Percentiles rank a stretch among this genome's conserved stretches.
phyloP scores from a whole-genome alignment of 2,888 invertebrate genomes.

The Perizoma flavofasciatum region DNA sequence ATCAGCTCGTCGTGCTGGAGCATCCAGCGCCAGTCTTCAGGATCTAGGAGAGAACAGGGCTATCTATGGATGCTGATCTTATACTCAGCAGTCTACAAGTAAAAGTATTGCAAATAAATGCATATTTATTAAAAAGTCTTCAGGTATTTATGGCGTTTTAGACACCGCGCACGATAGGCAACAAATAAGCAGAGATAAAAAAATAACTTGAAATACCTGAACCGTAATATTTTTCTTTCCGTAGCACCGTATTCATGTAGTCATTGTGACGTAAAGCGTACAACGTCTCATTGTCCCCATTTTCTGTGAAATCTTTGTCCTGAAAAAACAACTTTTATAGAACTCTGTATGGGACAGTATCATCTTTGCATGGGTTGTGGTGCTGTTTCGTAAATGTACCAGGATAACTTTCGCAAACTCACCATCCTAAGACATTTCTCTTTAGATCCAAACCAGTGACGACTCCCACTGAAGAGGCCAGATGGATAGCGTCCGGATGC shows the following conservation, averaged over 20 bases:
- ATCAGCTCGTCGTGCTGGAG: constrained; percentile 52
- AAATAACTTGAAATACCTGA: constrained; percentile 38
- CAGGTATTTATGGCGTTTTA: too few relatives aligned
- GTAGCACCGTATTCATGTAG: constrained; percentile 49
- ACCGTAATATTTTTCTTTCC: constrained; percentile 56
- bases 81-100: too few relatives aligned
- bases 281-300: constrained; percentile 50
- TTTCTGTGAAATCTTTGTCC: constrained; percentile 27
- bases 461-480: constrained; percentile 69
- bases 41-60: constrained; percentile 34
- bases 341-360: too few relatives aligned
- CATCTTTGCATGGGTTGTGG: too few relatives aligned
- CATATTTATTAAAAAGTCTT: too few relatives aligned
- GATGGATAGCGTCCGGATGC: constrained; percentile 74
- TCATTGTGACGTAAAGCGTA: constrained; percentile 52
- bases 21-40: constrained; percentile 59
- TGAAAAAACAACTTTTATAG: constrained; percentile 7
- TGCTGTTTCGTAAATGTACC: too few relatives aligned
- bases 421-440: constrained; percentile 69
- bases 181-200: too few relatives aligned
- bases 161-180: too few relatives aligned
- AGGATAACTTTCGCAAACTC: constrained; percentile 32
- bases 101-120: too few relatives aligned
- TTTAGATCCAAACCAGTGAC: constrained; percentile 77
- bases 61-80: not conserved